Base-by-base conservation (phyloP, 1,140 invertebrate genomes). In the Lepidurus arcticus region DNA sequence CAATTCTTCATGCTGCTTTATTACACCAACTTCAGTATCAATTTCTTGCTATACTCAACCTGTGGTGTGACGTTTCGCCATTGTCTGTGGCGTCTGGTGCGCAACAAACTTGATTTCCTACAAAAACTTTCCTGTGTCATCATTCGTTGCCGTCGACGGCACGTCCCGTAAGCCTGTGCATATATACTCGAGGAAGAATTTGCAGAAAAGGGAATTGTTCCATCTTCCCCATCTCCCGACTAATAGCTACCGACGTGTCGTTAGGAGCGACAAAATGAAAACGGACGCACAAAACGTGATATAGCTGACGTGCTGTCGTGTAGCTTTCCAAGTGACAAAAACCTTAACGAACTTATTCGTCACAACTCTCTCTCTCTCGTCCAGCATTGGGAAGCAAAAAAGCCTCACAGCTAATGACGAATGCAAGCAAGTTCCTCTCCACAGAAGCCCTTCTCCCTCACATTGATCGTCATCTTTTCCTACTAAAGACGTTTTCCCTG, bases 21-120 rank as follows among this genome's bases (percentile, higher is more conserved):
- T 80, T 89, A 89, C 81, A 89, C 88, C 6, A 88, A 89, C 81
- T 89, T 89, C 82, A 88, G 87, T 82, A 88, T 89, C 78, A 89
- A 89, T 82, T 89, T 89, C 80, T 82, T 88, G 5, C 82, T 89
- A 6, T 89, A 89, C 81, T 86, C 87, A 0, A 87, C 88, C 84
- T 88, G 87, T 80, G 88, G 88, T 1, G 85, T 87, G 65, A 88
- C 88, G 7, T 89, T 89, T 82, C 84, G 88, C 26, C 84, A 86
- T 42, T 88, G 87, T 80, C 82, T 89, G 16, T 85, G 85, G 78
- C 87, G 88, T 80, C 82, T 88, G 21, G 75, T 88, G 7, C 84
- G 85, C 7, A 87, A 87, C 75, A 80, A 81, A 75, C 73, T 78
- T 13, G 34, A 78, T 47, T 77, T 74, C 26, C 24, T 80, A n/a